A percentile compares a stretch with the other conserved stretches of the same genome.
phyloP scores from a whole-genome alignment of 2,888 invertebrate species.

The Apamea anceps region DNA sequence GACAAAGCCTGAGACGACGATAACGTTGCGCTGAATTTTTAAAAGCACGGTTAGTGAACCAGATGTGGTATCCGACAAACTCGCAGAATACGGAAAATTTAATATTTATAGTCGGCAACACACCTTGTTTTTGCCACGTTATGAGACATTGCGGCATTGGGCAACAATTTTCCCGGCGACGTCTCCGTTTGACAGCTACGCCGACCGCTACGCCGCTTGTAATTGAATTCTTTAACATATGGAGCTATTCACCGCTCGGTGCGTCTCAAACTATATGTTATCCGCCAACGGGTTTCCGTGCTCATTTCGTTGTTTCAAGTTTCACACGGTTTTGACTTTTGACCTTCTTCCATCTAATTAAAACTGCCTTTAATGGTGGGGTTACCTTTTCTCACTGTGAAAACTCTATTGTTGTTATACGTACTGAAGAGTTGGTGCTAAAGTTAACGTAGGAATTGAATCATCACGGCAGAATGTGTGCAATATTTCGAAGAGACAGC shows the following conservation, averaged over 20 bases:
- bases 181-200: constrained; percentile 59
- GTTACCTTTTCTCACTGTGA: not conserved
- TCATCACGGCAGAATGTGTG: constrained; percentile 44
- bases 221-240: constrained; percentile 63
- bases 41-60: constrained; percentile 85
- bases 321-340: not conserved
- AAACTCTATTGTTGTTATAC: not conserved
- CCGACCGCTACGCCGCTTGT: constrained; percentile 42
- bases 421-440: not conserved
- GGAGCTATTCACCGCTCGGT: constrained; percentile 18
- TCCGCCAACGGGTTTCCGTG: not conserved
- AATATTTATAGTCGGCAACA: constrained; percentile 87
- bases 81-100: constrained; percentile 85
- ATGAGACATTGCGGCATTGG: constrained; percentile 77
- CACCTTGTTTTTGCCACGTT: constrained; percentile 82
- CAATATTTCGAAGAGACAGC: constrained; percentile 65
- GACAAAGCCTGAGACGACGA: constrained; percentile 79
- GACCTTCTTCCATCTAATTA: not conserved
- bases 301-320: not conserved
- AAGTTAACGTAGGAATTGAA: constrained; percentile 1
- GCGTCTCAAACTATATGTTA: constrained; percentile 24
- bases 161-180: constrained; percentile 63
- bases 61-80: constrained; percentile 83
- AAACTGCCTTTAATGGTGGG: not conserved
- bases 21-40: constrained; percentile 86